These are phyloP conservation scores for Rhadinocentrus ornatus DNA, from an alignment of 2,797 vertebrate genomes.

Conservation along the genomic window DNA sequence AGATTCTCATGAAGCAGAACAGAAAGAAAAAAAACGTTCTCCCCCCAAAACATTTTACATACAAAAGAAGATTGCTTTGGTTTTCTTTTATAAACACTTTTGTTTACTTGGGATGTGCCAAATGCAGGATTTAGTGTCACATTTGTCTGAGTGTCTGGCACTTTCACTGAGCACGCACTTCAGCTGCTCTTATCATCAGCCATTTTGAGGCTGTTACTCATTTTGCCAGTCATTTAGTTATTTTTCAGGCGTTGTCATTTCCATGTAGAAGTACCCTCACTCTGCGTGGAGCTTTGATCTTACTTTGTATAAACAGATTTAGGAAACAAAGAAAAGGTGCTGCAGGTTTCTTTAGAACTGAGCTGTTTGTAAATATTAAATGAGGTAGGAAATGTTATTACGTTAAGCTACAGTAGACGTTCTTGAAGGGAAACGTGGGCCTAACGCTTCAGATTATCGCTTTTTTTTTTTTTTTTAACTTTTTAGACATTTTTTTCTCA, in stretches of 20 bases:
- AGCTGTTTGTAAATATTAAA: constrained; percentile 64
- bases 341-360: constrained; percentile 45
- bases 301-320: constrained; percentile 62
- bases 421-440: constrained; percentile 29
- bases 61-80: constrained; percentile 57
- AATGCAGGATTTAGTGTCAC: constrained; percentile 77
- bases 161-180: constrained; percentile 60
- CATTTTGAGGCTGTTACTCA: constrained; percentile 68
- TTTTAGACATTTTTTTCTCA: background rate
- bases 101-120: constrained; percentile 74
- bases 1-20: constrained; percentile 20
- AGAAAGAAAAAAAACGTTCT: background rate
- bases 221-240: constrained; percentile 69
- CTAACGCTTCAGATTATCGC: constrained; percentile 31
- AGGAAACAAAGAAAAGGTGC: constrained; percentile 50
- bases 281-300: constrained; percentile 68
- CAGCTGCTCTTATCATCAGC: constrained; percentile 67
- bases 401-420: constrained; percentile 42
- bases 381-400: constrained; percentile 41
- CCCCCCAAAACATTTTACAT: constrained; percentile 13
- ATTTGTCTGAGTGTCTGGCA: constrained; percentile 71
- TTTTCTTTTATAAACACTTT: constrained; percentile 71
- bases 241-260: constrained; percentile 59
- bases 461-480: background rate
- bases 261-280: constrained; percentile 35